Percentiles rank a stretch among this genome's conserved stretches.
phyloP scores from a whole-genome alignment of 2,888 invertebrate species.

The Adela reaumurella region DNA sequence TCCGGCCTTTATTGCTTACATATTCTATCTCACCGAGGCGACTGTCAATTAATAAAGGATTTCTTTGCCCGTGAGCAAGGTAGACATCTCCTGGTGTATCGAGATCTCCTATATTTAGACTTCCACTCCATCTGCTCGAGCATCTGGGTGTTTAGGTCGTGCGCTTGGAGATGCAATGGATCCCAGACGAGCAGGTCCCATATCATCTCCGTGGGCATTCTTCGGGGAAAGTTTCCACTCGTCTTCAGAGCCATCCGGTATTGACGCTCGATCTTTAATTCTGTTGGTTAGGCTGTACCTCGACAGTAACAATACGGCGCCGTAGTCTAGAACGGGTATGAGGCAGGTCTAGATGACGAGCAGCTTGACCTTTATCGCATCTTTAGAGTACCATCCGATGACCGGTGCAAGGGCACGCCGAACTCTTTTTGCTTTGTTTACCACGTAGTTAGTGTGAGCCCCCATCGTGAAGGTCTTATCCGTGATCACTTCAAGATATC shows the following conservation, averaged over 20 bases:
- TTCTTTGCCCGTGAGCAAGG: neutral
- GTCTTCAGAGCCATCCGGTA: conserved; percentile 5
- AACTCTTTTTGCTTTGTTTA: conserved; percentile 4
- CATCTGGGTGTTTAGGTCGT: neutral
- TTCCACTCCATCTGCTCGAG: neutral
- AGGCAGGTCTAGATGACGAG: conserved; percentile 9
- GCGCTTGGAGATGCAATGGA: conserved; percentile 8
- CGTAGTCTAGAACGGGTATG: conserved; percentile 10
- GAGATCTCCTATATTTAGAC: neutral
- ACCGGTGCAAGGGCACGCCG: conserved; percentile 7
- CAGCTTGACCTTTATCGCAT: conserved; percentile 7
- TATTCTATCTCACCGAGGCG: neutral
- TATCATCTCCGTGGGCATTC: conserved; percentile 4
- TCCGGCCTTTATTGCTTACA: neutral
- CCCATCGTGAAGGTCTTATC: conserved; percentile 2
- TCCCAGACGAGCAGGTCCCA: conserved; percentile 10
- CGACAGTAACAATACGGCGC: conserved; percentile 9
- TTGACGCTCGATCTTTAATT: conserved; percentile 7
- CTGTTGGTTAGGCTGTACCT: conserved; percentile 9
- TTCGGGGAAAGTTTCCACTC: conserved; percentile 3
- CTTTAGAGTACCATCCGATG: conserved; percentile 9
- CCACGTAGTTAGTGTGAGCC: conserved; percentile 2
- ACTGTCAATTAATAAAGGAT: neutral
- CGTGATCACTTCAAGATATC: neutral
- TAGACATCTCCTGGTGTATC: neutral